Base-by-base conservation (phyloP, 2,888 invertebrate species). In the Protodeltote pygarga region DNA sequence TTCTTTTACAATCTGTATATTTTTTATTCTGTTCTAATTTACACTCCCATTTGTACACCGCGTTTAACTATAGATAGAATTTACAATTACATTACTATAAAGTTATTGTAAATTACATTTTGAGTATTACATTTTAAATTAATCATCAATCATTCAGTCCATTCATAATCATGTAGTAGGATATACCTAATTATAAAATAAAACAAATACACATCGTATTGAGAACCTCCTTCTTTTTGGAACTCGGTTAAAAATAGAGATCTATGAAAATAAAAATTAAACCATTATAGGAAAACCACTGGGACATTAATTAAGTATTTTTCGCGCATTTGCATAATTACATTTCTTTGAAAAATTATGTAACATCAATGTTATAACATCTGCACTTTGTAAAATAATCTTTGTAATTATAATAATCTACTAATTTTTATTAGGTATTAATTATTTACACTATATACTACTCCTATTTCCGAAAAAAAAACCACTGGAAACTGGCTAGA, bases 11-110 rank as follows among this genome's bases (percentile, higher is more conserved):
- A 39, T 59, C 66, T 65, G 64, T 58, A 61, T 55, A 58, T 40
- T 54, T 54, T 58, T 65, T 65, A 52, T 52, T 65, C 58, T 64
- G 58, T 68, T 66, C 71, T 69, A 77, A 67, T 73, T 64, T 73
- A 77, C 71, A 75, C 60, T 48, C 54, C 53, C 62, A 63, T 78
- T 75, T 76, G 69, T 80, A 80, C 74, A 78, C 62, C 40, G 58
- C 63, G 54, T 58, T 65, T 58, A 54, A 59, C 49, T 62, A 68
- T 39, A 65, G 38, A 68, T 39, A 65, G 38, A 65, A 69, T 69
- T 55, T 74, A 65, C 66, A 73, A 53, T 62, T 62, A 62, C 37
- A 55, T 35, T 64, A 64, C 47, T 49, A 45, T 60, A 59, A 54
- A 59, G 53, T 55, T 49, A 61, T 53, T 65, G 59, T 66, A 66